Conservation (phyloP, 2,888 invertebrate genomes). For the Hecatera dysodea region DNA sequence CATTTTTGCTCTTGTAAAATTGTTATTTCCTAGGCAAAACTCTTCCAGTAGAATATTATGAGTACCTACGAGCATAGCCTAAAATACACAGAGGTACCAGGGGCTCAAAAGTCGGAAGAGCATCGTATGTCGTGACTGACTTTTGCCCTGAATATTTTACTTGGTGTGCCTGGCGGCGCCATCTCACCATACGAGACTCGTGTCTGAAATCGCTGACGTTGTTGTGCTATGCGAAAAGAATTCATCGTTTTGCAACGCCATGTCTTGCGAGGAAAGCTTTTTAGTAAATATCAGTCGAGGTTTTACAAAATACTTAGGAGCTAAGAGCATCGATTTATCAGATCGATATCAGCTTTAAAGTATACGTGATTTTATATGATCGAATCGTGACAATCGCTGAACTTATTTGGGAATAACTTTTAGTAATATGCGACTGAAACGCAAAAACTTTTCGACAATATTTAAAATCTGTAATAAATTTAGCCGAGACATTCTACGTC, state of each 20-base stretch:
- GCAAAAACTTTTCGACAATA: neutral
- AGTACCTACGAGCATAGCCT: conserved; percentile 36
- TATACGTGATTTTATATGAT: neutral
- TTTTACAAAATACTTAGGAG: conserved; percentile 52
- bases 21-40: conserved; percentile 19
- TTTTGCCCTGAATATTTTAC: conserved; percentile 89
- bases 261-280: conserved; percentile 45
- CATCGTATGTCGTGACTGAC: conserved; percentile 85
- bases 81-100: conserved; percentile 69
- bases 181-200: conserved; percentile 75
- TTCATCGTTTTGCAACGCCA: conserved; percentile 58
- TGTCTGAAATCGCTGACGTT: conserved; percentile 75
- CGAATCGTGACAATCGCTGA: neutral
- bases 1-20: neutral
- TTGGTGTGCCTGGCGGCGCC: conserved; percentile 79
- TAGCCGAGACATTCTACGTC: neutral
- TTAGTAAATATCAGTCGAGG: conserved; percentile 49
- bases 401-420: neutral
- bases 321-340: neutral
- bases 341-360: conserved; percentile 6
- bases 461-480: conserved; percentile 11
- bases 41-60: conserved; percentile 44
- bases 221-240: conserved; percentile 62
- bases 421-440: neutral
- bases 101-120: conserved; percentile 75